Base-by-base conservation (phyloP, 2,888 invertebrate genomes). In the Calameuta idolon region DNA sequence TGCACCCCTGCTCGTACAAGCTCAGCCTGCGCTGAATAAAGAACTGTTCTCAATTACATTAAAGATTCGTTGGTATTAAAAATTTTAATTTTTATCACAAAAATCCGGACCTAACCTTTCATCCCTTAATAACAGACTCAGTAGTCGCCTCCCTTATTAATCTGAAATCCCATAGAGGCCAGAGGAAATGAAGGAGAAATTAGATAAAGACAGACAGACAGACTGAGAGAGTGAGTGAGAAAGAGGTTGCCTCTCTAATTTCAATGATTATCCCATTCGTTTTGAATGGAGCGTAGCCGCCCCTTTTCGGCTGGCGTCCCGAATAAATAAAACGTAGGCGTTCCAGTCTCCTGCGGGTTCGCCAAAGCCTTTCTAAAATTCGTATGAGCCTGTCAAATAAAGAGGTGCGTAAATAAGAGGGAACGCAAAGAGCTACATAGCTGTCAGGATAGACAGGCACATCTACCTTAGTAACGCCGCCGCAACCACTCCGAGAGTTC, bases 221-320 rank as follows among this genome's bases (percentile, higher is more conserved):
- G 9, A 69, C 69, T 69, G 69, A 12, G 33, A 55, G 34, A 30
- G 4, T 23, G n/a, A 4, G 15, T 15, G 15, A 73, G 37, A 35
- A 1, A 34, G 4, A 74, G n/a, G 74, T 12, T 30, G 78, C 76
- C 80, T 83, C 83, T 69, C 86, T 86, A 84, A 86, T 86, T 86
- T 85, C 82, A 85, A 86, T 86, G 84, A 86, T 86, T 86, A 84
- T 83, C 85, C 86, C 86, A 85, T 86, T 83, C 81, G 81, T 86
- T 86, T 85, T 84, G 79, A 77, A 40, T 40, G 40, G 80, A 80
- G 75, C 79, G 69, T 69, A 76, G 80, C 82, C 86, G 86, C 86
- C 86, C 82, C 83, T 86, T 86, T 83, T 84, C 84, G 77, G 79
- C 83, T 80, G 79, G 74, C 23, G 55, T 55, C 55, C 23, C 23